Base-by-base conservation (phyloP, 2,113 vertebrate genomes). In the Brachypteracias leptosomus region DNA sequence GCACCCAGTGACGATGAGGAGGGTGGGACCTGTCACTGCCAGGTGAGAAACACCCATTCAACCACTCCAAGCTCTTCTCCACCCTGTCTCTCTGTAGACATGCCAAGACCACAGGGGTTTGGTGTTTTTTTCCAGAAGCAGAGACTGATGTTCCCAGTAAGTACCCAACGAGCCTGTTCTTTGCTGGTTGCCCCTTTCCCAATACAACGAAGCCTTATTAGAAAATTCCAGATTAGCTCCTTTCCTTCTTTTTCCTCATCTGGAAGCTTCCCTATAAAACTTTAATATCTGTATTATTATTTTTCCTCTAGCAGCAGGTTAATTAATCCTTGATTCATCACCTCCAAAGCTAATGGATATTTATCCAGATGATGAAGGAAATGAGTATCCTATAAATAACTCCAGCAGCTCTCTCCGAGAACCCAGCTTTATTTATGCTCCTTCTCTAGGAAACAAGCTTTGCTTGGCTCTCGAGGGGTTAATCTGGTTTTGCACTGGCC, bases 311-410 rank as follows among this genome's bases (percentile, higher is more conserved):
- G 36, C 33, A 31, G 35, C 33, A 62, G 51, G 75, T 93, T 95
- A 92, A 90, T 96, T 95, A 94, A 86, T 80, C 49, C 80, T 93
- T 88, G 82, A 86, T 96, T 96, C 66, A 77, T 96, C 85, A 90
- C 92, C 88, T 96, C 4, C 3, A 71, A 85, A 86, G 75, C 55
- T 92, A 55, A 90, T 87, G 89, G 76, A 17, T 95, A 77, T 95
- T 93, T 87, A 87, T 75, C 63, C 91, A 89, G 54, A 62, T 70
- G 24, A 44, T 33, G 82, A 58, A 85, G 65, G 72, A 95, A 74
- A 36, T 62, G 16, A 90, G 57, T 65, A 42, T 68, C 42, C 93
- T 91, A 93, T 77, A 93, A 96, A 95, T 61, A 62, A 74, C 62
- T 20, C 33, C 68, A 54, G 73, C 31, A 58, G 7, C 24, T 4